A percentile compares a stretch with the other conserved stretches of the same genome.
These are phyloP conservation scores for Opisthograptis luteolata DNA, from an alignment of 2,888 invertebrate genomes.

Conservation along the genomic window DNA sequence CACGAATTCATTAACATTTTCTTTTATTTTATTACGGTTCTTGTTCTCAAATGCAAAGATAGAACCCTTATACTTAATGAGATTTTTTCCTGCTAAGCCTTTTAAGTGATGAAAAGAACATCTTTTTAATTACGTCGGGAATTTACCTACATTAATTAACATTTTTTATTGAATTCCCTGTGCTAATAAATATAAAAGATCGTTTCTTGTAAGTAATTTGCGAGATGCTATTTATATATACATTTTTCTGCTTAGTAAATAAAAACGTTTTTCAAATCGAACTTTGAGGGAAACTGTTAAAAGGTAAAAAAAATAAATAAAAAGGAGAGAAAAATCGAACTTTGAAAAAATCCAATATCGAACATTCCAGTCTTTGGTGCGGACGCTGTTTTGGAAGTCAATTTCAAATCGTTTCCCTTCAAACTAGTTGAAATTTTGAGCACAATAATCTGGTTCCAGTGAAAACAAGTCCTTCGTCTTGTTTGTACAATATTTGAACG, in stretches of 20 bases:
- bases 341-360: not conserved
- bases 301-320: no score
- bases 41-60: constrained; percentile 25
- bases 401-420: constrained; percentile 1
- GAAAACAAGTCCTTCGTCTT: not conserved
- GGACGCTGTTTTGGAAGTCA: constrained; percentile 10
- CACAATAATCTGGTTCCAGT: not conserved
- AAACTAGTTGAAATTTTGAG: constrained; percentile 3
- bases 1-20: constrained; percentile 31
- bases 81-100: constrained; percentile 19
- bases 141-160: constrained; percentile 23
- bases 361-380: not conserved
- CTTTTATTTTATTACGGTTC: constrained; percentile 29
- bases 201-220: not conserved
- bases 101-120: constrained; percentile 21
- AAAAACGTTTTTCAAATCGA: no score
- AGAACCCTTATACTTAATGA: constrained; percentile 27
- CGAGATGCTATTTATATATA: no score
- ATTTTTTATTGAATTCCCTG: constrained; percentile 11
- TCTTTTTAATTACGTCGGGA: constrained; percentile 23
- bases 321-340: no score
- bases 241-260: no score
- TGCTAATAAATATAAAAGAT: not conserved
- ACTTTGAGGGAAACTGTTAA: no score
- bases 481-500: not conserved